Evolutionary conservation across 2,888 invertebrate genomes (phyloP).

Genomic region (Celastrina argiolus): DNA sequence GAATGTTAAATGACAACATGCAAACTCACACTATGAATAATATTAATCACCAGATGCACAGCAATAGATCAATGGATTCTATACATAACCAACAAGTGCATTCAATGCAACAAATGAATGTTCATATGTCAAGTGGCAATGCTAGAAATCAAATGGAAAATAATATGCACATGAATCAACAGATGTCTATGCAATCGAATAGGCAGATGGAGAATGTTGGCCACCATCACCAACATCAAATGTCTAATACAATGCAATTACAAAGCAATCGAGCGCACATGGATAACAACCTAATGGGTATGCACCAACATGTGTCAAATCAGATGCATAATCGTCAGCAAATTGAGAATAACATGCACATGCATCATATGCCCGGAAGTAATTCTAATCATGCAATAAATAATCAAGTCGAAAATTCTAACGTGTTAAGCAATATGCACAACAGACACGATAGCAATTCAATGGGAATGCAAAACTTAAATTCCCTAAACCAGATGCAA

Average conservation of each 20-base stretch:
- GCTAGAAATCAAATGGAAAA: slow-evolving; percentile 58
- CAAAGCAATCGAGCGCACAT: slow-evolving; percentile 63
- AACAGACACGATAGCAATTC: slow-evolving; percentile 62
- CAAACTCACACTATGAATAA: slow-evolving; percentile 62
- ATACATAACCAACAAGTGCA: slow-evolving; percentile 66
- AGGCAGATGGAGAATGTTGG: slow-evolving; percentile 62
- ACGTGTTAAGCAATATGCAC: slow-evolving; percentile 56
- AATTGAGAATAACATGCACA: slow-evolving; percentile 63
- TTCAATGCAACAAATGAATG: slow-evolving; percentile 67
- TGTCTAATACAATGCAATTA: slow-evolving; percentile 68
- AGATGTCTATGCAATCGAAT: slow-evolving; percentile 62
- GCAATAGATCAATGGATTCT: slow-evolving; percentile 62
- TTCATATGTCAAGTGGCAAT: slow-evolving; percentile 54
- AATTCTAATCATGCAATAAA: slow-evolving; percentile 53
- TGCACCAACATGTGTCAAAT: slow-evolving; percentile 66
- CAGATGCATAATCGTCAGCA: slow-evolving; percentile 69
- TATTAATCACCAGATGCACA: slow-evolving; percentile 61
- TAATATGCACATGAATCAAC: slow-evolving; percentile 66
- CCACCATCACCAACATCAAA: slow-evolving; percentile 69
- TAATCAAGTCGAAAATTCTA: slow-evolving; percentile 61
- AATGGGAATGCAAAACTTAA: slow-evolving; percentile 63
- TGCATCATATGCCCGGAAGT: slow-evolving; percentile 67
- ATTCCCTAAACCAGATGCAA: slow-evolving; percentile 63
- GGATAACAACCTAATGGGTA: slow-evolving; percentile 61
- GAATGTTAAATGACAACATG: slow-evolving; percentile 69